phyloP scores from a whole-genome alignment of 2,113 vertebrate genomes.

The Ctenomys sociabilis region DNA sequence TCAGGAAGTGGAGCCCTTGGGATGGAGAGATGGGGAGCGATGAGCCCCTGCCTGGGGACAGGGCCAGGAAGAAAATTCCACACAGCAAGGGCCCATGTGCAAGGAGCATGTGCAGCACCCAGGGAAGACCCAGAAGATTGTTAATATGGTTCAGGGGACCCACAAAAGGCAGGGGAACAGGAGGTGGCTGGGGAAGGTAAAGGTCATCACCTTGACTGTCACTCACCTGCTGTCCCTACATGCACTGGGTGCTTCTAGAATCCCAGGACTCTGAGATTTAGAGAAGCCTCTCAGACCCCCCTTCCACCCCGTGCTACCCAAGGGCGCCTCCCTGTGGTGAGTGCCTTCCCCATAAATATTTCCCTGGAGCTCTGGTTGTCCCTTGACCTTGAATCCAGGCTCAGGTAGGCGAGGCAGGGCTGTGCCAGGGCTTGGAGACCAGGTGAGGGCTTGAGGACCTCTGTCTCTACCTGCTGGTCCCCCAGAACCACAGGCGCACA shows the following conservation, averaged over 20 bases:
- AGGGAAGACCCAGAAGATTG: background rate
- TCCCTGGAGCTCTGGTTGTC: background rate
- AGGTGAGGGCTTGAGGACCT: background rate
- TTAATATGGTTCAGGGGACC: background rate
- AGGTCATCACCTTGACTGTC: background rate
- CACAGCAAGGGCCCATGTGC: background rate
- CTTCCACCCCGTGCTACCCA: fast-evolving
- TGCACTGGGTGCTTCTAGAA: background rate
- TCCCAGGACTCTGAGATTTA: fast-evolving
- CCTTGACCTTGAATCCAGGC: background rate
- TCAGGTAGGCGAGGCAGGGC: background rate
- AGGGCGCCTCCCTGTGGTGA: fast-evolving
- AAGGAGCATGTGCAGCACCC: fast-evolving
- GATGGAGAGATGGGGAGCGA: background rate
- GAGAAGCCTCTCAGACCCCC: background rate
- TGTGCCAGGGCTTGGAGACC: background rate
- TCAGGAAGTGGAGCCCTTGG: background rate
- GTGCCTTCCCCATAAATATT: fast-evolving
- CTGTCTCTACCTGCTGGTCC: fast-evolving
- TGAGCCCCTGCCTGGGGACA: background rate
- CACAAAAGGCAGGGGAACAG: fast-evolving
- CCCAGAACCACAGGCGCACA: background rate
- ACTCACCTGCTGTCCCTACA: background rate
- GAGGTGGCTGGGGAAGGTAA: background rate
- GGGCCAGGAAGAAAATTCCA: too few relatives aligned